Evolutionary conservation across 2,797 vertebrate genomes (phyloP).

Genomic region (Alca torda): DNA sequence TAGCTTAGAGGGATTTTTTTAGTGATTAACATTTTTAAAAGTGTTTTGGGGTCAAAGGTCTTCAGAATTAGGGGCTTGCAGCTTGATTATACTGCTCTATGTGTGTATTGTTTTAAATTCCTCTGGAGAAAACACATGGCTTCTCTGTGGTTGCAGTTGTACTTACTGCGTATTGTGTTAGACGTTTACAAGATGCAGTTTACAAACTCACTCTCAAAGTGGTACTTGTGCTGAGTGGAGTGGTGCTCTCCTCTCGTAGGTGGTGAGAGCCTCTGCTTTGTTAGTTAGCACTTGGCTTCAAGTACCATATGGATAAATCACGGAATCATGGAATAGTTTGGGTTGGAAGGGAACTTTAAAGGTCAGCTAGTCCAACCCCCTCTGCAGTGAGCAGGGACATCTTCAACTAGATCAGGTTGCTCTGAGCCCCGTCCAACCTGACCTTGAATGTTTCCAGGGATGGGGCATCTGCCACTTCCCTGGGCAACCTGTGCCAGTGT

Average conservation of each 20-base stretch:
- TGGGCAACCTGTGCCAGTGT: neutral
- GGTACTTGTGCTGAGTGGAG: neutral
- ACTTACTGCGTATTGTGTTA: neutral
- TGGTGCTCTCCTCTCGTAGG: neutral
- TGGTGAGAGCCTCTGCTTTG: neutral
- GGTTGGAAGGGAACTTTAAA: neutral
- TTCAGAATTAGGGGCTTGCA: neutral
- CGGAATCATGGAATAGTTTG: neutral
- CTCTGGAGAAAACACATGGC: neutral
- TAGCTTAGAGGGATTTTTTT: neutral
- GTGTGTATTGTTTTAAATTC: neutral
- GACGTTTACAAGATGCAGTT: neutral
- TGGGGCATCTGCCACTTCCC: neutral
- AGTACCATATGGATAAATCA: neutral
- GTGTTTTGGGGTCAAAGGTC: neutral
- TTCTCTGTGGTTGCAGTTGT: neutral
- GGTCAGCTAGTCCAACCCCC: neutral
- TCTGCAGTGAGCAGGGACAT: neutral
- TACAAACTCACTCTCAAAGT: neutral
- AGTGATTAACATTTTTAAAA: neutral
- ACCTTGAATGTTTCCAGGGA: neutral
- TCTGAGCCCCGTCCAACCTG: neutral
- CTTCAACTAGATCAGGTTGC: neutral
- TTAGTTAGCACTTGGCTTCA: neutral
- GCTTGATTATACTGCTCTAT: neutral